phyloP scores from a whole-genome alignment of 1,140 invertebrate species.

The Parapsyche elsis region DNA sequence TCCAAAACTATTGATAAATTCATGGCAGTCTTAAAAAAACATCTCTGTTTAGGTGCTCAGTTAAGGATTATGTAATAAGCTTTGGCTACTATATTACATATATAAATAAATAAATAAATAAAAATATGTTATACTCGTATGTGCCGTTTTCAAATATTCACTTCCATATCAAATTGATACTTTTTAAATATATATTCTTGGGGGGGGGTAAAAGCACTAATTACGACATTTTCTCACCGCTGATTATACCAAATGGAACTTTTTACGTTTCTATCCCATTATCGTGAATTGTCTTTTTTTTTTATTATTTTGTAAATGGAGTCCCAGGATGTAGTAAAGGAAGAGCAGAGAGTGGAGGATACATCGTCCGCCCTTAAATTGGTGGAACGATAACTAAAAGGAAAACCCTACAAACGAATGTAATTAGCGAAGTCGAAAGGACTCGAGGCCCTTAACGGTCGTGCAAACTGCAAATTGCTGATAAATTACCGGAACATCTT shows the following conservation, averaged over 20 bases:
- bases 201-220: conserved; percentile 23
- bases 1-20: no score
- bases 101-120: no score
- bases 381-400: no score
- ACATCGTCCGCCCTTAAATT: conserved; percentile 23
- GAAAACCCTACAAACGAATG: conserved; percentile 42
- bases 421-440: conserved; percentile 49
- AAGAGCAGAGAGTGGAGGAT: no score
- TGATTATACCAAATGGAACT: conserved; percentile 46
- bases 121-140: no score
- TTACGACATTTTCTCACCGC: conserved; percentile 41
- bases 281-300: conserved; percentile 48
- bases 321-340: no score
- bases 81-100: no score
- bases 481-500: conserved; percentile 45
- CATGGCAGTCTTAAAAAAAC: no score
- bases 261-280: conserved; percentile 48
- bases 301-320: conserved; percentile 36
- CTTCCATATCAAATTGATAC: neutral
- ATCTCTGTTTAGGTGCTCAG: no score
- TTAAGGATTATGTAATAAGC: no score
- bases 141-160: no score
- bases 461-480: conserved; percentile 53
- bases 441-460: conserved; percentile 39
- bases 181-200: neutral